phyloP scores from a whole-genome alignment of 2,113 vertebrate genomes.

The Psettodes erumei region DNA sequence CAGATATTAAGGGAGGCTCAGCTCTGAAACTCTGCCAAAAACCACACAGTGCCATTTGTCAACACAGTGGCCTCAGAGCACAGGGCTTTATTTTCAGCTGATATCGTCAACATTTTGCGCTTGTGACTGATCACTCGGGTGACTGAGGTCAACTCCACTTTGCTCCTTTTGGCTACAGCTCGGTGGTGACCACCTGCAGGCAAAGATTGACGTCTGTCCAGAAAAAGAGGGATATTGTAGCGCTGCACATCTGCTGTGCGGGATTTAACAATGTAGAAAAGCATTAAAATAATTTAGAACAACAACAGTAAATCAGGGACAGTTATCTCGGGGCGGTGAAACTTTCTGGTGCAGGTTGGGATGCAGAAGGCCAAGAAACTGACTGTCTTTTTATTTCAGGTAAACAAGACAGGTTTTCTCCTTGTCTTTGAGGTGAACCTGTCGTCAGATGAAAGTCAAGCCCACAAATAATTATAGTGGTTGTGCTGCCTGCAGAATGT shows the following conservation, averaged over 20 bases:
- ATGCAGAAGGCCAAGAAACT: background rate
- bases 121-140: slow-evolving; percentile 14
- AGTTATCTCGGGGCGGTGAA: background rate
- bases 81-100: slow-evolving; percentile 18
- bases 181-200: background rate
- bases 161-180: slow-evolving; percentile 27
- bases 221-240: background rate
- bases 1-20: slow-evolving; percentile 16
- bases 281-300: background rate
- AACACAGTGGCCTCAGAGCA: slow-evolving; percentile 29
- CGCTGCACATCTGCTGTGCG: background rate
- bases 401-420: background rate
- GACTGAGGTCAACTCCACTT: slow-evolving; percentile 24
- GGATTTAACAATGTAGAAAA: background rate
- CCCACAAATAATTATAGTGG: background rate
- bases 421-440: background rate
- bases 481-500: background rate
- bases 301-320: background rate
- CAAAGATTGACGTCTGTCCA: slow-evolving; percentile 8
- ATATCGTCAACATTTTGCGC: slow-evolving; percentile 26
- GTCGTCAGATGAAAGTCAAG: background rate
- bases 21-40: slow-evolving; percentile 29
- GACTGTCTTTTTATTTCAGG: background rate
- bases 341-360: background rate
- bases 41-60: slow-evolving; percentile 34